Conservation (phyloP, 2,113 vertebrate genomes). For the Tamias sibiricus region DNA sequence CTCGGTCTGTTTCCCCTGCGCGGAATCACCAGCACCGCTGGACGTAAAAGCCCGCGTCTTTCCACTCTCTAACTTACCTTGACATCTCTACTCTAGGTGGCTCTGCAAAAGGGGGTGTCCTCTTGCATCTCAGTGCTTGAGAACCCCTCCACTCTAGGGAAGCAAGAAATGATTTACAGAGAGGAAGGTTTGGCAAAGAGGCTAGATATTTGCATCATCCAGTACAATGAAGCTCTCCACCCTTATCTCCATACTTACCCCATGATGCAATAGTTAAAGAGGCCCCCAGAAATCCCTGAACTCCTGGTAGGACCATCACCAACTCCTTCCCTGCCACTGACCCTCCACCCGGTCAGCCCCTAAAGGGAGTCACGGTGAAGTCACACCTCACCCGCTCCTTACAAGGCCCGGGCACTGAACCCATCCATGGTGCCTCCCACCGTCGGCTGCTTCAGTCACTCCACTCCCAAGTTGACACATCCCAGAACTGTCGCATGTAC, state of each 20-base stretch:
- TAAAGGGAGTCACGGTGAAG: background rate
- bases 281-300: background rate
- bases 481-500: background rate
- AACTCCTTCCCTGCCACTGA: background rate
- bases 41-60: rapidly evolving
- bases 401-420: background rate
- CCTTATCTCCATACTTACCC: background rate
- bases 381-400: background rate
- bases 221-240: background rate
- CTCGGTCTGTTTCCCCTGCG: background rate
- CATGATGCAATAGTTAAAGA: background rate
- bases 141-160: background rate
- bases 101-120: background rate
- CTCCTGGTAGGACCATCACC: background rate
- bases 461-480: background rate
- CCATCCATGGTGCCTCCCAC: background rate
- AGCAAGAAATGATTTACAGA: background rate
- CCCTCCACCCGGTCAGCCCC: background rate
- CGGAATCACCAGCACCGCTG: background rate
- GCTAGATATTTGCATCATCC: background rate
- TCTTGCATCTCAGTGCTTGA: background rate
- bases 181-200: background rate
- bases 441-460: background rate
- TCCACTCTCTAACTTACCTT: background rate
- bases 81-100: background rate